Evolutionary conservation across 2,113 vertebrate genomes (phyloP), one percentile per base, ranked within the genome.

Genomic region (Amazona guildingii): DNA sequence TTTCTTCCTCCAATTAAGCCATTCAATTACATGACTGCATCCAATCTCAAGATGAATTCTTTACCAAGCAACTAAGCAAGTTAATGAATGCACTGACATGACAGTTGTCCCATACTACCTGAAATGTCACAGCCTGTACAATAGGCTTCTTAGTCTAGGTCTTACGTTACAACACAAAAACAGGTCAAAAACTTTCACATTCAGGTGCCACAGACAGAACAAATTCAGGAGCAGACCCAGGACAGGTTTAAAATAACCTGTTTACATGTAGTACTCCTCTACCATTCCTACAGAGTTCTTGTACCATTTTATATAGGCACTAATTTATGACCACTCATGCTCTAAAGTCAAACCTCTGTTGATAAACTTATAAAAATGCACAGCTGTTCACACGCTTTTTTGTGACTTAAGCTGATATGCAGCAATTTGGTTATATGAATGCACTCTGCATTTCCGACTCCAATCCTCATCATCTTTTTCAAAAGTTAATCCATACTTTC

Each of bases 1-100:
- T 74, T 95, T 80, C 57, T 80, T 86, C 79, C 59, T 67, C 69
- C 77, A 80, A 93, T 63, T 67, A 74, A 86, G 21, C 6, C 44
- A 74, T 72, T 83, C 73, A 83, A 55, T 75, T 86, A 83, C 24
- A 76, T 33, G 51, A 61, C 76, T 88, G 37, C 25, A 74, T 25
- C 28, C 83, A 59, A 80, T 70, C 46, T 91, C 44, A 37, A 78
- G 18, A 88, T 7, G 1, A 74, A 63, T 69, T 83, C 28, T 78
- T 77, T 54, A 83, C 46, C 49, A 88, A 70, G 12, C 23, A 86
- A 31, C 33, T 79, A 66, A 11, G 61, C 31, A 43, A 8, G 16
- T 48, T 44, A 67, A 52, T 31, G 10, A 72, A 52, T 31, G 11
- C 6, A 41, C 54, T 69, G 21, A 49, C 9, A 64, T 44, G 18